These are phyloP conservation scores for Brotula barbata DNA, from an alignment of 2,797 vertebrate genomes.

Conservation along the genomic window DNA sequence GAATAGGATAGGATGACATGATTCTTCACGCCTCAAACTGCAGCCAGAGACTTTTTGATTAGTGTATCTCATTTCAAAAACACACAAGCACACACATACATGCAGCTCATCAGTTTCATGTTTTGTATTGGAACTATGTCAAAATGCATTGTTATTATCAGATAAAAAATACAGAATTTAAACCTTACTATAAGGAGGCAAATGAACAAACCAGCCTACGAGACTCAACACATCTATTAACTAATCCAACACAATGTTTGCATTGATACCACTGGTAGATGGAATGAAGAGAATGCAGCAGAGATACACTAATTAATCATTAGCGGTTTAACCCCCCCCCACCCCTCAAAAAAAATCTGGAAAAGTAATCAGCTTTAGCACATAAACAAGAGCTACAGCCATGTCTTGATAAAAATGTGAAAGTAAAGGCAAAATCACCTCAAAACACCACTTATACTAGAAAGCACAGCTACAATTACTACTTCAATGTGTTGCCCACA, in stretches of 20 bases:
- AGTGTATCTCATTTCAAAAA: neutral
- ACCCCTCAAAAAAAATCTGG: no score
- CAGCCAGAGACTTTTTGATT: neutral
- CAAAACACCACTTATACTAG: neutral
- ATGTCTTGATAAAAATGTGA: neutral
- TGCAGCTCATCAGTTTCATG: no score
- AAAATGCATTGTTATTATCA: no score
- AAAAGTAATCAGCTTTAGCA: no score
- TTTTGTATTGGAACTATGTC: no score
- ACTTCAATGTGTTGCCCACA: neutral
- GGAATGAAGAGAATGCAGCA: neutral
- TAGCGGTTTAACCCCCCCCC: no score
- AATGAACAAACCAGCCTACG: neutral
- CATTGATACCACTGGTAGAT: slow-evolving; percentile 2
- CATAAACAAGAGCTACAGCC: neutral
- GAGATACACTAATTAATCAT: neutral
- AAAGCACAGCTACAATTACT: neutral
- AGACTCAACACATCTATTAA: no score
- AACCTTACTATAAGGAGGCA: no score
- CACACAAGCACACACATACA: neutral
- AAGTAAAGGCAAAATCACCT: slow-evolving; percentile 1
- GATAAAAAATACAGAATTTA: no score
- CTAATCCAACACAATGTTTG: slow-evolving; percentile 3
- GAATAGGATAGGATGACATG: neutral
- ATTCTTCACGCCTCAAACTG: neutral